These are phyloP conservation scores for Poeciliopsis retropinna DNA, from an alignment of 2,113 vertebrate genomes.

Conservation along the genomic window DNA sequence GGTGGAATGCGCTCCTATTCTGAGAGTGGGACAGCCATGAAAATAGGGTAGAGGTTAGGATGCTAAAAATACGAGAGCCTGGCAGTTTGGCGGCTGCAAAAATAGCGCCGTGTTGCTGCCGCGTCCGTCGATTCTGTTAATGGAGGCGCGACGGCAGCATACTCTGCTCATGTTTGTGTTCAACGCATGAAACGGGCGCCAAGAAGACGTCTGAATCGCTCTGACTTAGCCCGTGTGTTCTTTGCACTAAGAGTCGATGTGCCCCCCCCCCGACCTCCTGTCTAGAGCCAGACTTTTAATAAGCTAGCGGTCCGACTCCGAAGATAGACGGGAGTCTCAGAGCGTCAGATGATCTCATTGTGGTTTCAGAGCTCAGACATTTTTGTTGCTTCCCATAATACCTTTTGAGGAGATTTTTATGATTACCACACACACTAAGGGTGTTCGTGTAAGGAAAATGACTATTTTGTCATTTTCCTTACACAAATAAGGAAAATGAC, in stretches of 20 bases:
- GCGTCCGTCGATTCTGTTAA: slow-evolving; percentile 54
- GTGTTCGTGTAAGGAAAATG: slow-evolving; percentile 16
- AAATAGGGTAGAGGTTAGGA: slow-evolving; percentile 74
- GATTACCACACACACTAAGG: slow-evolving; percentile 26
- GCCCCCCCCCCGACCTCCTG: neutral
- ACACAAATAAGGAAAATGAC: too few species aligned
- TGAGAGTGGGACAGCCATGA: slow-evolving; percentile 54
- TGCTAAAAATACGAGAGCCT: slow-evolving; percentile 72
- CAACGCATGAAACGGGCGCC: slow-evolving; percentile 5
- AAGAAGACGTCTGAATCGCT: slow-evolving; percentile 25
- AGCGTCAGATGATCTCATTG: slow-evolving; percentile 49
- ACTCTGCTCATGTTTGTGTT: slow-evolving; percentile 34
- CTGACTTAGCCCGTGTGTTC: slow-evolving; percentile 27
- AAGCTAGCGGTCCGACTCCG: slow-evolving; percentile 5
- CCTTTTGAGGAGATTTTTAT: slow-evolving; percentile 27
- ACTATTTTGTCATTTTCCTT: slow-evolving; percentile 16
- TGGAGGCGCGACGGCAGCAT: slow-evolving; percentile 21
- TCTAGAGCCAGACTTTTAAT: slow-evolving; percentile 35
- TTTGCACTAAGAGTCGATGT: slow-evolving; percentile 30
- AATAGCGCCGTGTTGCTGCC: slow-evolving; percentile 70
- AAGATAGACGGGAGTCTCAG: slow-evolving; percentile 20
- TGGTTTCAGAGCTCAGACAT: slow-evolving; percentile 28
- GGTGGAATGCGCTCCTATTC: slow-evolving; percentile 63
- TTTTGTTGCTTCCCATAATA: slow-evolving; percentile 30
- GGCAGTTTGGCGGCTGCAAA: slow-evolving; percentile 56